Evolutionary conservation across 2,797 vertebrate species (phyloP), one percentile per base, ranked within the genome.

Genomic region (Pseudocheirus occidentalis): DNA sequence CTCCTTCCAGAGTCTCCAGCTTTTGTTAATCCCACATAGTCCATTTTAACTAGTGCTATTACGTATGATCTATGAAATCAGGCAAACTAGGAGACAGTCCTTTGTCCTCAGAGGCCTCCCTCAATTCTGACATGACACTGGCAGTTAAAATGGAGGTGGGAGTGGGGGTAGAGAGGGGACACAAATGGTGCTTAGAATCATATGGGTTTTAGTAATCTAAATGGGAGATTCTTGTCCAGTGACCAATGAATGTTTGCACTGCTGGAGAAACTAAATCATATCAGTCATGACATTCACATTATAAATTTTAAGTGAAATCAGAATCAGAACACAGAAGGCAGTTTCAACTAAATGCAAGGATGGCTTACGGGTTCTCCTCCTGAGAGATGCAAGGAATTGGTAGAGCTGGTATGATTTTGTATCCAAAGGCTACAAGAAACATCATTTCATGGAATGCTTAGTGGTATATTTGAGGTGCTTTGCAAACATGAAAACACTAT

Each of bases 21-120:
- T 56, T 56, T 93, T 96, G 5, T 10, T 29, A 57, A 54, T 58
- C 66, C 93, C 92, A 91, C 34, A 94, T 66, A 52, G n/a, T 21
- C 50, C 27, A 0, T 91, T 97, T 54, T 95, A 24, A 90, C 58
- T 56, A 87, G 54, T 4, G 13, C 53, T 95, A 87, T 81, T 96
- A 87, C 73, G 28, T 50, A 50, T 27, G 40, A 87, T 50, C 21
- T 87, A 87, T 87, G 40, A 87, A 46, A 87, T 27, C 24, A 87
- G 12, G 40, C 73, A 87, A 87, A 87, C 40, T 87, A 27, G 40
- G 40, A 87, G 46, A 87, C 27, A 24, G 40, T 87, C 73, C 12
- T 81, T 46, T 46, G 40, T 81, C 73, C 73, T 87, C 73, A 27
- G 40, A 50, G 24, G 73, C 10, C 40, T 11, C 40, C 40, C 50